These are phyloP conservation scores for Anguilla anguilla DNA, from an alignment of 2,797 vertebrate species.

Conservation along the genomic window DNA sequence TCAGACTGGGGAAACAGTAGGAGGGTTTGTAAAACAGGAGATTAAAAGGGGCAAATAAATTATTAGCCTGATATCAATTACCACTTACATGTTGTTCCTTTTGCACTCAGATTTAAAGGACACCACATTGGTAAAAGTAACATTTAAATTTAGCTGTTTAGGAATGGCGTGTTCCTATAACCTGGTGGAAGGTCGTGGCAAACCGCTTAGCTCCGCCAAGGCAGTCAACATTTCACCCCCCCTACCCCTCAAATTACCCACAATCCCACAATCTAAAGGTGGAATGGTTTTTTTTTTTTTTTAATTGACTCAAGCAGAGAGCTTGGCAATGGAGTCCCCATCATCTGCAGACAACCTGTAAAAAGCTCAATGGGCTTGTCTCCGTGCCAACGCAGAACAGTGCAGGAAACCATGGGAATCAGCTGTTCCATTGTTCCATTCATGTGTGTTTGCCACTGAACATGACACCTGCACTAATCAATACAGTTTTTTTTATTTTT, in stretches of 20 bases:
- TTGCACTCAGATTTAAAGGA: constrained; percentile 39
- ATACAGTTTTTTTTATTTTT: no score
- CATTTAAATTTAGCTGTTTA: background rate
- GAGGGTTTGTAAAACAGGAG: background rate
- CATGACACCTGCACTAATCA: background rate
- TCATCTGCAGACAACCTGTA: background rate
- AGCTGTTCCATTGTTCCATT: background rate
- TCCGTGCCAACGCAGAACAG: background rate
- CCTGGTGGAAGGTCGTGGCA: background rate
- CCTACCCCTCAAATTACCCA: background rate
- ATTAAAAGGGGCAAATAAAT: background rate
- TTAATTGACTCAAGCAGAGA: background rate
- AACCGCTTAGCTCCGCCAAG: background rate
- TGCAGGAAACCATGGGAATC: background rate
- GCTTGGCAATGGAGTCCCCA: background rate
- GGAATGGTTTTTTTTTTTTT: background rate
- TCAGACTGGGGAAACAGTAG: background rate
- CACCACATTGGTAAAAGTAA: constrained; percentile 20
- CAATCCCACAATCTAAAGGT: background rate
- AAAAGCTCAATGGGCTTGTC: background rate
- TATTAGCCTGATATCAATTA: background rate
- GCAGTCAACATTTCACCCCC: background rate
- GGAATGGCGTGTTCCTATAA: background rate
- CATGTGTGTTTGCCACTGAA: background rate
- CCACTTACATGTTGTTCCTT: constrained; percentile 23